Base-by-base conservation (phyloP, 2,113 vertebrate species). In the Scopus umbretta region DNA sequence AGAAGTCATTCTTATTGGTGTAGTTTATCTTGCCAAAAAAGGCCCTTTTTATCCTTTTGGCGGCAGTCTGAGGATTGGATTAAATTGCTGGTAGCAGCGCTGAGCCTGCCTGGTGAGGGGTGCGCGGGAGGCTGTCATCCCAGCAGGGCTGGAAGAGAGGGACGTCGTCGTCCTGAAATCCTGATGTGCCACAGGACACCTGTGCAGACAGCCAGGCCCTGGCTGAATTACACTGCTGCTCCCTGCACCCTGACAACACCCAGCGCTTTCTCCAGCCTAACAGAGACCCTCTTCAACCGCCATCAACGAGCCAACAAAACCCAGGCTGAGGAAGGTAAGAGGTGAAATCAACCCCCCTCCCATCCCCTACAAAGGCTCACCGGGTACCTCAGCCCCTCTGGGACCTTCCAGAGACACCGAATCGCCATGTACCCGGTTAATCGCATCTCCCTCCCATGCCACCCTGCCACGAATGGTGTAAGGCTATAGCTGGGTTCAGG, bases 401-500 rank as follows among this genome's bases (percentile, higher is more conserved):
- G 49, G 49, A 27, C 70, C 76, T 80, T 72, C 53, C 71, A 72
- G 75, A 58, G 58, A 70, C 38, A 34, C 6, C 0, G 2, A 79
- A 85, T 13, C 43, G 32, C 67, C 38, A 66, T 0, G 0, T 20
- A 36, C 18, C 13, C 3, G 0, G 2, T 42, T 43, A 80, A 86
- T 14, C 4, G 6, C 63, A 93, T 5, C 58, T 62, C 7, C 34
- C 14, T 4, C 7, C 45, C 1, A 0, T 12, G 26, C 18, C 62
- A 91, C 49, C 50, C 18, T 2, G 4, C n/a, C 42, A 4, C 0
- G 11, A 59, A 55, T 1, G 2, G 16, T 78, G 92, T 94, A 91
- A 97, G 58, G 86, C 80, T 92, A 89, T 38, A 95, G 70, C 68
- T 68, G 88, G 72, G 72, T 49, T 96, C 95, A 92, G 86, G 40